Evolutionary conservation across 2,888 invertebrate genomes (phyloP).

Genomic region (Latrodectus elegans): DNA sequence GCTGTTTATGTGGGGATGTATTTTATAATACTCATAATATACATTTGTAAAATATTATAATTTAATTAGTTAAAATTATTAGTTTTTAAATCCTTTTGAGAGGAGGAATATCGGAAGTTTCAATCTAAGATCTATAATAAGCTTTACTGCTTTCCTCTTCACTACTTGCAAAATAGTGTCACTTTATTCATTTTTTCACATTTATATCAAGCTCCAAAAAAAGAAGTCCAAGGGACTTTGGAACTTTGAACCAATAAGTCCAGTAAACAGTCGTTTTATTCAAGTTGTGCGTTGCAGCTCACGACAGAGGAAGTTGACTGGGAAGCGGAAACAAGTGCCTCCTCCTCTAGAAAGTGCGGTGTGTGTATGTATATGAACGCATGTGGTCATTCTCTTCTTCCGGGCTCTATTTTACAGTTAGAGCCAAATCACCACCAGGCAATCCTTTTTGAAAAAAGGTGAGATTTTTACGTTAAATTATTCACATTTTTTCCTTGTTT

Average conservation of each 20-base stretch:
- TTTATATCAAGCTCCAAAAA: neutral
- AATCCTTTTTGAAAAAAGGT: too few relatives aligned
- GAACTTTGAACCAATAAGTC: constrained; percentile 47
- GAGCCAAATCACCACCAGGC: too few relatives aligned
- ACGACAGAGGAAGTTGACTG: constrained; percentile 48
- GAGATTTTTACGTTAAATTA: too few relatives aligned
- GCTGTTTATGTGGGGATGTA: too few relatives aligned
- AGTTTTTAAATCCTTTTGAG: too few relatives aligned
- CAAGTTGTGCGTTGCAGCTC: constrained; percentile 9
- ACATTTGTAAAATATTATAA: too few relatives aligned
- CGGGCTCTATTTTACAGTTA: constrained; percentile 3
- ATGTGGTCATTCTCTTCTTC: constrained; percentile 43
- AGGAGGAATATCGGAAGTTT: too few relatives aligned
- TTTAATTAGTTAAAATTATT: too few relatives aligned
- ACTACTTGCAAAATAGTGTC: neutral
- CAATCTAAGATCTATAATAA: too few relatives aligned
- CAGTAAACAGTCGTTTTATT: constrained; percentile 16
- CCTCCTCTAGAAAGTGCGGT: constrained; percentile 9
- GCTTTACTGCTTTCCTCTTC: neutral
- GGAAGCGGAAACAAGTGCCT: constrained; percentile 53
- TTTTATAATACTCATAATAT: too few relatives aligned
- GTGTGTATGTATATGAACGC: neutral
- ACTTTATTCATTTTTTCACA: neutral
- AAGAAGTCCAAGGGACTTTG: constrained; percentile 9
- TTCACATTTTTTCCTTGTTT: too few relatives aligned